Base-by-base conservation (phyloP, 1,140 invertebrate genomes). In the Ladona fulva region DNA sequence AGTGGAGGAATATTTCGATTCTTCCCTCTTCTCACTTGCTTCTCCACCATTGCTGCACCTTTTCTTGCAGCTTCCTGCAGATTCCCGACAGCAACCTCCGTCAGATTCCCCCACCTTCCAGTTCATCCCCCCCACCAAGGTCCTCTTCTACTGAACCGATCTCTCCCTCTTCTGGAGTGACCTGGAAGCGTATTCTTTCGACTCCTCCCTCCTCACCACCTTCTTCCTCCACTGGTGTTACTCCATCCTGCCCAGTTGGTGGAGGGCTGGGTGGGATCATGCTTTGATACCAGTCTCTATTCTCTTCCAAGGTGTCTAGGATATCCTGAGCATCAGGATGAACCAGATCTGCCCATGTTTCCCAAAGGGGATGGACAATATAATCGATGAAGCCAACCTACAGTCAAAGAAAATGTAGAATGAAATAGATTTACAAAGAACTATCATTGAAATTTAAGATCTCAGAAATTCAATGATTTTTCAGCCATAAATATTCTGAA, bases 331-430 rank as follows among this genome's bases (percentile, higher is more conserved):
- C 97, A 84, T 99, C 97, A 0, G 98, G 98, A 87, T 99, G 96
- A 1, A 99, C 98, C 42, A 99, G 87, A 85, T 99, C 98, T 14
- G 96, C 97, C 98, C 98, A 99, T 5, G 97, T 99, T 85, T 99
- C 98, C 96, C 97, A 99, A 24, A 99, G 86, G 10, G 98, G 98
- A 87, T 99, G 97, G 5, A 99, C 97, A 83, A 99, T 99, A 85
- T 99, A 99, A 86, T 99, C 97, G 83, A 99, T 99, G 84, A 99
- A 99, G 80, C 97, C 97, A 83, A 99, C 97, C 91, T 95, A 86
- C n/a, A n/a, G 73, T 83, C 82, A 80, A 74, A 19, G 0, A 12
- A 25, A 52, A 11, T 0, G 59, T 24, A 59, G 75, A 59, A 44
- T 3, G n/a, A 66, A 76, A 1, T 37, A 76, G 19, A 3, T 24